These are phyloP conservation scores for Deilephila elpenor DNA, from an alignment of 2,888 invertebrate genomes.

Conservation along the genomic window DNA sequence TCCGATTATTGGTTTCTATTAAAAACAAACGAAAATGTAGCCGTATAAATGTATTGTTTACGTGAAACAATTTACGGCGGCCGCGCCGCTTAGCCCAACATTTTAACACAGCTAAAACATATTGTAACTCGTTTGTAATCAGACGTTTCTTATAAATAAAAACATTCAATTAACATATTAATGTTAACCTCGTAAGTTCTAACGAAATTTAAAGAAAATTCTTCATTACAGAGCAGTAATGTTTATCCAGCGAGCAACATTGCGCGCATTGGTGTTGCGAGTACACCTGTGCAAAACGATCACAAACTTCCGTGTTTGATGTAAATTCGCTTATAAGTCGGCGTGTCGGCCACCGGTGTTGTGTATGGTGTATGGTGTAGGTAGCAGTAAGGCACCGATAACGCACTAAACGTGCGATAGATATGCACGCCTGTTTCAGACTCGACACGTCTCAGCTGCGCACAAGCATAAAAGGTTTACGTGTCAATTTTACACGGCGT, in stretches of 20 bases:
- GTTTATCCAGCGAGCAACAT: not conserved
- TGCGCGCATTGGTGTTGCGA: conserved; percentile 34
- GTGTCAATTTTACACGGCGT: conserved; percentile 59
- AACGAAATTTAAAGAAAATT: not conserved
- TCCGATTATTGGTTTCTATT: conserved; percentile 24
- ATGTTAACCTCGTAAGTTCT: not conserved
- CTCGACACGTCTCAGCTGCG: conserved; percentile 68
- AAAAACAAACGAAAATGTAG: conserved; percentile 21
- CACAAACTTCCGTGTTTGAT: conserved; percentile 73
- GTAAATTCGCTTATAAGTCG: conserved; percentile 67
- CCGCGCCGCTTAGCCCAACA: conserved; percentile 7
- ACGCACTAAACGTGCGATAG: conserved; percentile 72
- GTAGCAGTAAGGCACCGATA: conserved; percentile 77
- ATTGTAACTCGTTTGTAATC: conserved; percentile 23
- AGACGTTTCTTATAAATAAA: conserved; percentile 22
- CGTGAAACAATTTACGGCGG: conserved; percentile 15
- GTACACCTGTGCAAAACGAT: conserved; percentile 59
- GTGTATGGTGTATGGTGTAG: conserved; percentile 53
- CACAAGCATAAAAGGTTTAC: conserved; percentile 70
- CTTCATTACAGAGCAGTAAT: conserved; percentile 19
- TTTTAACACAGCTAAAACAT: conserved; percentile 22
- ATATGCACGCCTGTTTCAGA: conserved; percentile 69
- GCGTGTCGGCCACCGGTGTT: conserved; percentile 39
- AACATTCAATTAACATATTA: conserved; percentile 15
- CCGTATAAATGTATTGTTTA: conserved; percentile 22